Evolutionary conservation across 2,113 vertebrate genomes (phyloP).

Genomic region (Benthochromis sp.): DNA sequence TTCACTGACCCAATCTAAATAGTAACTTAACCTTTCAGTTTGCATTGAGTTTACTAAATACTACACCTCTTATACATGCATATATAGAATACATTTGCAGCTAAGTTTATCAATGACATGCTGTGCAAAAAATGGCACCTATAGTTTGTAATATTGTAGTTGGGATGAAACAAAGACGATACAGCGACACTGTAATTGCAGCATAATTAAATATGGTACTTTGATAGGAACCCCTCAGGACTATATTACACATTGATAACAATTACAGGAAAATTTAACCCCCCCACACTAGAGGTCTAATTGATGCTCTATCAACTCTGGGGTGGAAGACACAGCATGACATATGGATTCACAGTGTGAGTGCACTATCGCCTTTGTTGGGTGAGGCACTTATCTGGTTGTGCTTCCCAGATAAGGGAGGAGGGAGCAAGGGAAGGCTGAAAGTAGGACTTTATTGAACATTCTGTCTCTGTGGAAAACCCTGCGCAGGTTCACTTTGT

Average conservation of each 20-base stretch:
- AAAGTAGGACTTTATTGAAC: slow-evolving; percentile 55
- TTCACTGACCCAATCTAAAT: neutral
- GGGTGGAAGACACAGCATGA: slow-evolving; percentile 4
- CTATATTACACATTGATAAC: neutral
- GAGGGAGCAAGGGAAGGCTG: neutral
- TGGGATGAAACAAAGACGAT: neutral
- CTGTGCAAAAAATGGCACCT: neutral
- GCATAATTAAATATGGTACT: slow-evolving; percentile 2
- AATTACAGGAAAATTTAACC: slow-evolving; percentile 18
- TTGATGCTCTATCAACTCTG: slow-evolving; percentile 12
- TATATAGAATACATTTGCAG: neutral
- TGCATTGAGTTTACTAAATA: neutral
- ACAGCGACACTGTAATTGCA: neutral
- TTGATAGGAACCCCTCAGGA: neutral
- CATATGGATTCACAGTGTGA: slow-evolving; percentile 22
- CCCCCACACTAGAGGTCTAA: neutral
- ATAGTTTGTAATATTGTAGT: neutral
- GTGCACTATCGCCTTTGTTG: slow-evolving; percentile 16
- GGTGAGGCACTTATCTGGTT: slow-evolving; percentile 52
- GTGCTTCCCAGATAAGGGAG: slow-evolving; percentile 40
- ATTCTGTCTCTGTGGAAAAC: slow-evolving; percentile 26
- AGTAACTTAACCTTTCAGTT: neutral
- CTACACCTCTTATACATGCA: neutral
- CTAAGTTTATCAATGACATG: neutral
- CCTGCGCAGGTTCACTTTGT: slow-evolving; percentile 10